Evolutionary conservation across 1,140 invertebrate species (phyloP).

Genomic region (Aphaenogaster floridana): DNA sequence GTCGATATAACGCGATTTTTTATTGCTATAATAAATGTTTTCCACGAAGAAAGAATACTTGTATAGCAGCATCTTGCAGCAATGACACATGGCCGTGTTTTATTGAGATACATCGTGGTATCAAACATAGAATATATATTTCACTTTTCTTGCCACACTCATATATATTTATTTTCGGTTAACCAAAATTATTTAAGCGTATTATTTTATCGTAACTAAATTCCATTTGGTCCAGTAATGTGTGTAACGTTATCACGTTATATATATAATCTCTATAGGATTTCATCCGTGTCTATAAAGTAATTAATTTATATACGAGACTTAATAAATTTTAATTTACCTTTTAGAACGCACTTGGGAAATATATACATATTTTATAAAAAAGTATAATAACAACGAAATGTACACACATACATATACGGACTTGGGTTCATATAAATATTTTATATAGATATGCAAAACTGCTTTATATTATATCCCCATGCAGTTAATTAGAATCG

Average conservation of each 20-base stretch:
- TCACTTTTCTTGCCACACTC: not conserved
- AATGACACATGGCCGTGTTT: slow-evolving; percentile 37
- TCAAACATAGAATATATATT: not conserved
- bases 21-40: slow-evolving; percentile 52
- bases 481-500: slow-evolving; percentile 47
- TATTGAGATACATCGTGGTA: slow-evolving; percentile 26
- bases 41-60: slow-evolving; percentile 33
- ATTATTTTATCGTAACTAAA: slow-evolving; percentile 4
- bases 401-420: not conserved
- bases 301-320: slow-evolving; percentile 6
- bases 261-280: not conserved
- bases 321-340: slow-evolving; percentile 26
- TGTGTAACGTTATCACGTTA: not conserved
- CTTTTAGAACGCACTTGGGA: not conserved
- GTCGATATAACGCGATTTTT: slow-evolving; percentile 17
- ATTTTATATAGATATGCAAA: slow-evolving; percentile 43
- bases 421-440: not conserved
- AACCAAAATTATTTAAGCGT: not conserved
- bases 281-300: not conserved
- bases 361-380: not conserved
- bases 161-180: not conserved
- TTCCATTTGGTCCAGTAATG: not conserved
- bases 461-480: slow-evolving; percentile 13
- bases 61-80: slow-evolving; percentile 10
- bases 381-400: not conserved